Evolutionary conservation across 2,888 invertebrate species (phyloP).

Genomic region (Corythucha ciliata): DNA sequence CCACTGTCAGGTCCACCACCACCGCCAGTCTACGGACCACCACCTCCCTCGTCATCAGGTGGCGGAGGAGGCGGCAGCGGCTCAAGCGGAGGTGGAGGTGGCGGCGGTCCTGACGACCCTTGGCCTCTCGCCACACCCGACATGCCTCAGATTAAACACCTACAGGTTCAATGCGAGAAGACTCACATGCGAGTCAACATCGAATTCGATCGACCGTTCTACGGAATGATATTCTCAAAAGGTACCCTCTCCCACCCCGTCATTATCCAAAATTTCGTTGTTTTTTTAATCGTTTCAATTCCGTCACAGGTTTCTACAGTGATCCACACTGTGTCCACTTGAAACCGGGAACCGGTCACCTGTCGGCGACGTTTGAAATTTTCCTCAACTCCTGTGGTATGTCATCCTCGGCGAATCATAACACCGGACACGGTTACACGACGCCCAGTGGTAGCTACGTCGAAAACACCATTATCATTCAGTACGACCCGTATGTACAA

Average conservation of each 20-base stretch:
- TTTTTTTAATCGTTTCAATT: neutral
- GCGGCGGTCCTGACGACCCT: slow-evolving; percentile 52
- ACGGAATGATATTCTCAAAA: slow-evolving; percentile 90
- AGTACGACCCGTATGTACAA: slow-evolving; percentile 83
- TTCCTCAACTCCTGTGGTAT: slow-evolving; percentile 87
- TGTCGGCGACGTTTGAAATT: slow-evolving; percentile 81
- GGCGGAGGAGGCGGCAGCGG: slow-evolving; percentile 36
- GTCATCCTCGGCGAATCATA: slow-evolving; percentile 81
- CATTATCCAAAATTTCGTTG: neutral
- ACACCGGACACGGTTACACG: slow-evolving; percentile 76
- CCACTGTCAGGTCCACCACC: slow-evolving; percentile 30
- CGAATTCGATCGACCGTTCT: slow-evolving; percentile 90
- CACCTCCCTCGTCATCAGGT: slow-evolving; percentile 27
- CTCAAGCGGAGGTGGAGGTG: slow-evolving; percentile 41
- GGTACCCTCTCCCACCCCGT: slow-evolving; percentile 49
- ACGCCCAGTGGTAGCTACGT: slow-evolving; percentile 86
- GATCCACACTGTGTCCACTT: slow-evolving; percentile 86
- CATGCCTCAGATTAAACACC: slow-evolving; percentile 84
- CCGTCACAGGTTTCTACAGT: slow-evolving; percentile 73
- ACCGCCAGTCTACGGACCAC: slow-evolving; percentile 26
- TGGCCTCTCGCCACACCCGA: slow-evolving; percentile 77
- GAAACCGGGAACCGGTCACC: slow-evolving; percentile 76
- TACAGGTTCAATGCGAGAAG: slow-evolving; percentile 91
- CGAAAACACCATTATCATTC: slow-evolving; percentile 87
- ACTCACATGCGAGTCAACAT: slow-evolving; percentile 87